Evolutionary conservation across 1,140 invertebrate species (phyloP).

Genomic region (Hyphantria cunea): DNA sequence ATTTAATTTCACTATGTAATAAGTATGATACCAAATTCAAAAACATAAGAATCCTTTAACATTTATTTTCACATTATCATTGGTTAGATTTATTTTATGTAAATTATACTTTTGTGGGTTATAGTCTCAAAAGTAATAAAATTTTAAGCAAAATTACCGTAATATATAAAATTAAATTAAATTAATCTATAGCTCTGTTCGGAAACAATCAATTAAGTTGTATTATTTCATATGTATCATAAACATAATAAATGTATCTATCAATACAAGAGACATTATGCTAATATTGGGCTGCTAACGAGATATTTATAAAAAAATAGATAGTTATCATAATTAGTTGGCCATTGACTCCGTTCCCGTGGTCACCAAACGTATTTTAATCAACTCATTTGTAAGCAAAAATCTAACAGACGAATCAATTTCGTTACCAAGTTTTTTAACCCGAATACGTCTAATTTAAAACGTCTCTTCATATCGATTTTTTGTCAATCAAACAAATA

Average conservation of each 20-base stretch:
- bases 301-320: conserved; percentile 26
- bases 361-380: conserved; percentile 27
- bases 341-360: conserved; percentile 33
- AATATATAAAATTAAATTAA: conserved; percentile 6
- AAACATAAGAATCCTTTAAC: too few relatives aligned
- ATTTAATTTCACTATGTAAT: too few relatives aligned
- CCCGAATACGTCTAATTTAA: conserved; percentile 8
- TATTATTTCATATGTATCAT: neutral
- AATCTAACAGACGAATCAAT: conserved; percentile 28
- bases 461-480: conserved; percentile 5
- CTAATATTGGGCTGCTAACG: conserved; percentile 20
- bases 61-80: too few relatives aligned
- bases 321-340: conserved; percentile 42
- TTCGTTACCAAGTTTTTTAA: conserved; percentile 13
- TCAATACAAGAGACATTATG: conserved; percentile 30
- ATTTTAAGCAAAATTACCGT: conserved; percentile 22
- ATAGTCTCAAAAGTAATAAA: neutral
- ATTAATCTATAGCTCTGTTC: neutral
- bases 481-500: conserved; percentile 5
- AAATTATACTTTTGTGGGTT: too few relatives aligned
- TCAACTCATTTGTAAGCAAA: conserved; percentile 29
- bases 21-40: too few relatives aligned
- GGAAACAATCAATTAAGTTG: conserved; percentile 25
- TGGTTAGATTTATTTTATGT: too few relatives aligned
- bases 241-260: conserved; percentile 7